Evolutionary conservation across 2,797 vertebrate genomes (phyloP).

Genomic region (Gephyroberyx darwinii): DNA sequence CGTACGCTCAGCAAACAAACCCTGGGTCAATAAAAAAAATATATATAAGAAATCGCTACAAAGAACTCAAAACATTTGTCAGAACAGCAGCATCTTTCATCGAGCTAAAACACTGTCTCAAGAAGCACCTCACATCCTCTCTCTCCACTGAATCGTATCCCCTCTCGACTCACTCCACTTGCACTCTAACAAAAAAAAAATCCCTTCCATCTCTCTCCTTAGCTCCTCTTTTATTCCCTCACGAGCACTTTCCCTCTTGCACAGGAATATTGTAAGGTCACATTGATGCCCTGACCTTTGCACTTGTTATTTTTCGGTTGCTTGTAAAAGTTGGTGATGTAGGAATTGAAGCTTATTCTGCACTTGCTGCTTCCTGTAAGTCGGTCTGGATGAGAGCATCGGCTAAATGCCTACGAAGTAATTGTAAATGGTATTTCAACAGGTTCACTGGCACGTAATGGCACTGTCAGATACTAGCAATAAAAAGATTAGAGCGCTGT

Average conservation of each 20-base stretch:
- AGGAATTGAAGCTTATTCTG: neutral
- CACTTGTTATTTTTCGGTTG: neutral
- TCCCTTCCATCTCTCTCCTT: neutral
- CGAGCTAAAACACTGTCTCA: no score
- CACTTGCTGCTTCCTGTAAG: no score
- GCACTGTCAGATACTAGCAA: no score
- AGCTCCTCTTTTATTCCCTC: neutral
- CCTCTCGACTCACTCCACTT: neutral
- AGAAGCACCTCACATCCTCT: neutral
- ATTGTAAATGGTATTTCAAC: no score
- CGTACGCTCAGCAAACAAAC: neutral
- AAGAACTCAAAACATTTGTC: no score
- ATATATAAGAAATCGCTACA: neutral
- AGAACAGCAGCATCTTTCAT: no score
- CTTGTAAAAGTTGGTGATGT: neutral
- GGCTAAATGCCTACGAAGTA: no score
- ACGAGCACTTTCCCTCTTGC: neutral
- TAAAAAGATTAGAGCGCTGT: no score
- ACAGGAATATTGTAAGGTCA: constrained; percentile 5
- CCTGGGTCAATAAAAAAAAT: neutral
- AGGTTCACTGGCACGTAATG: no score
- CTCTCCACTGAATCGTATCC: constrained; percentile 15
- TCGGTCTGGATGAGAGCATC: no score
- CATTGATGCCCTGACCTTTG: neutral
- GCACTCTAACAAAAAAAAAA: constrained; percentile 9